Evolutionary conservation across 2,888 invertebrate species (phyloP), one percentile per base, ranked within the genome.

Genomic region (Drosophila imparisetae): DNA sequence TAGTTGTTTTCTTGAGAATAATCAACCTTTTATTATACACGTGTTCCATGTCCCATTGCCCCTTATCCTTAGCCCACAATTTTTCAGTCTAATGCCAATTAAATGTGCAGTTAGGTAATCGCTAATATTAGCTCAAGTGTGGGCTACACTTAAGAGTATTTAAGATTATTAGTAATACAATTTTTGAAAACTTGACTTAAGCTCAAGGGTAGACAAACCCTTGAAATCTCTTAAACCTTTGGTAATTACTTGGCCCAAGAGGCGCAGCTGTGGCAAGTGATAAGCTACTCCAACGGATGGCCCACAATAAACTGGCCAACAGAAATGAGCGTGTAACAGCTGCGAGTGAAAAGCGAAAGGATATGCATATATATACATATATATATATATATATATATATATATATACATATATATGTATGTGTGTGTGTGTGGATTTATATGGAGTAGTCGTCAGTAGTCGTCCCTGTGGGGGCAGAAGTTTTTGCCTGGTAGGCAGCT

Each of bases 261-360:
- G 40, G 0, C 80, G 62, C 86, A 88, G 83, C 83, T 84, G 83
- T 50, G 70, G 72, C 49, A 66, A 65, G 71, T 64, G 62, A 78
- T 84, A 78, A 76, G 86, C 80, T 67, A 63, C 68, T 71, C 58
- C 57, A 71, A 27, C 54, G 54, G 24, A 54, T 53, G 29, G 42
- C 30, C 50, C 67, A 65, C 72, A 82, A 74, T 76, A 80, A 83
- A 66, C 30, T 48, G 62, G 59, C 52, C 63, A 65, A 40, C 57
- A 32, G 40, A 57, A 57, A 57, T 29, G 57, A 42, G 62, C 18
- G 40, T 69, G 84, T 67, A 69, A 64, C 72, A 83, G 80, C 70
- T 78, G 75, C 57, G 36, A 67, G 62, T 53, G 45, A 54, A 69
- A 74, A 74, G 67, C 57, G 75, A 74, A 70, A 69, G 69, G 61